Percentiles rank a stretch among this genome's conserved stretches.
phyloP scores from a whole-genome alignment of 2,797 vertebrate genomes.

The Denticeps clupeoides region DNA sequence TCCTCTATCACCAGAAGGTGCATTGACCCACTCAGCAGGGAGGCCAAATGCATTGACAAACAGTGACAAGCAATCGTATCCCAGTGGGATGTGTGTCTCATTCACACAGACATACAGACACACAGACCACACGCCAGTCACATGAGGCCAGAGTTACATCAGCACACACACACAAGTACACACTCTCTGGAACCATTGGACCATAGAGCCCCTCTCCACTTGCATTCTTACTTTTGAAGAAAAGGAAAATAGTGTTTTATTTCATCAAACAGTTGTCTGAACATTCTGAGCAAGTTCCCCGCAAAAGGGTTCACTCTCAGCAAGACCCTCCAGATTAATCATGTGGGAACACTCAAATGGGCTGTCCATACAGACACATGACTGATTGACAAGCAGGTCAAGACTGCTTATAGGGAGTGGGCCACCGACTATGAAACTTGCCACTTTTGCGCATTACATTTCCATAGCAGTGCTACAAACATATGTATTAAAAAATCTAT shows the following conservation, averaged over 20 bases:
- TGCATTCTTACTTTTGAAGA: too few relatives aligned
- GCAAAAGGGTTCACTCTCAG: slow-evolving; percentile 2
- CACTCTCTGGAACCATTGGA: slow-evolving; percentile 15
- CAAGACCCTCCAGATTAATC: neutral
- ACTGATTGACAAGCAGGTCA: too few relatives aligned
- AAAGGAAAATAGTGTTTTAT: too few relatives aligned
- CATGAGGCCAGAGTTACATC: slow-evolving; percentile 15
- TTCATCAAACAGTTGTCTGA: too few relatives aligned
- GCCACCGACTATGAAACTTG: too few relatives aligned
- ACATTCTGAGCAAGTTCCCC: too few relatives aligned
- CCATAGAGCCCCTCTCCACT: neutral
- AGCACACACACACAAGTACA: slow-evolving; percentile 2
- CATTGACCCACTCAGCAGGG: neutral
- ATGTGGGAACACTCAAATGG: too few relatives aligned
- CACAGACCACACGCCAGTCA: slow-evolving; percentile 18
- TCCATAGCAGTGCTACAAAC: too few relatives aligned
- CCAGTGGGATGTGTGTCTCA: slow-evolving; percentile 31
- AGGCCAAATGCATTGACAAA: slow-evolving; percentile 19
- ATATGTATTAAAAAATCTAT: too few relatives aligned
- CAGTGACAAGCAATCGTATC: slow-evolving; percentile 13
- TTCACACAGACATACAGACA: slow-evolving; percentile 8
- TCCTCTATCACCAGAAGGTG: slow-evolving; percentile 14
- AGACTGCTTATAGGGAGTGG: too few relatives aligned
- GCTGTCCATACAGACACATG: too few relatives aligned
- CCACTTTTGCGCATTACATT: too few relatives aligned